Percentiles rank a stretch among this genome's conserved stretches.
Evolutionary conservation across 2,113 vertebrate species (phyloP).

Genomic region (Lophius piscatorius): DNA sequence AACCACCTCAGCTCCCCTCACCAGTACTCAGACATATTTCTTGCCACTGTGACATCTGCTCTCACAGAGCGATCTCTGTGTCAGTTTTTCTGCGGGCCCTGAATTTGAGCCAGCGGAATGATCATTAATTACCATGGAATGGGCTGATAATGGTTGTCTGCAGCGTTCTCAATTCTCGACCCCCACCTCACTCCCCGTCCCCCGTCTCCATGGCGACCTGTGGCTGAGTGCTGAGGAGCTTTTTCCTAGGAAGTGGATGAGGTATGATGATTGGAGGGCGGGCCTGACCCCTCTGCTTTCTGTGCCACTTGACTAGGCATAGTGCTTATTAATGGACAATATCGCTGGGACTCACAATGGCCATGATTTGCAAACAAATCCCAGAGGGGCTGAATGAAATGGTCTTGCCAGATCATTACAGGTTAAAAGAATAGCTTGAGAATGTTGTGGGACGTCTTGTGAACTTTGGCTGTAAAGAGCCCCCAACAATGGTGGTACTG

Average conservation of each 20-base stretch:
- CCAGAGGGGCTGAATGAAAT: not conserved
- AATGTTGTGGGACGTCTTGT: slow-evolving; percentile 3
- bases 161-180: slow-evolving; percentile 46
- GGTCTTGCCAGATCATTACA: not conserved
- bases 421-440: slow-evolving; percentile 34
- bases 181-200: slow-evolving; percentile 45
- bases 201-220: slow-evolving; percentile 79
- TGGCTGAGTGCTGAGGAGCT: slow-evolving; percentile 59
- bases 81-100: slow-evolving; percentile 52
- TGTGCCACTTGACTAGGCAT: slow-evolving; percentile 72
- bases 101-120: slow-evolving; percentile 67
- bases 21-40: slow-evolving; percentile 31
- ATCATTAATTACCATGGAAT: slow-evolving; percentile 79
- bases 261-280: slow-evolving; percentile 69
- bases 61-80: slow-evolving; percentile 32
- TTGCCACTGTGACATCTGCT: slow-evolving; percentile 53
- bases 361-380: slow-evolving; percentile 60
- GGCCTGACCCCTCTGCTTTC: slow-evolving; percentile 62
- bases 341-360: slow-evolving; percentile 63
- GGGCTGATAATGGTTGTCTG: slow-evolving; percentile 76
- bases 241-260: slow-evolving; percentile 67
- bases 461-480: slow-evolving; percentile 13
- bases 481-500: slow-evolving; percentile 7
- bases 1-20: slow-evolving; percentile 14
- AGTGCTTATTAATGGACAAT: slow-evolving; percentile 72